phyloP scores from a whole-genome alignment of 2,113 vertebrate genomes.

The Tiliqua scincoides region DNA sequence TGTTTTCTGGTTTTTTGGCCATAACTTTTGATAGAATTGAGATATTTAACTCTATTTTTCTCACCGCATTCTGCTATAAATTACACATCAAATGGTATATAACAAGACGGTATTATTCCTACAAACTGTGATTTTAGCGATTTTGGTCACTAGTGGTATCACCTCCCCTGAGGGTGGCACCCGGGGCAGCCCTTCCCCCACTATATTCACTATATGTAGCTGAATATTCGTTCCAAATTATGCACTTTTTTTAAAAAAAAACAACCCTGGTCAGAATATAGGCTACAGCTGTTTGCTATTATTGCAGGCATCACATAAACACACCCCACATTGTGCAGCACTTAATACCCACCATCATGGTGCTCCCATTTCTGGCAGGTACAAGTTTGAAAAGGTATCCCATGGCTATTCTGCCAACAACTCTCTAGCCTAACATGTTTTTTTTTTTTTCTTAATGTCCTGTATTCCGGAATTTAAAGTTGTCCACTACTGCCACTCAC shows the following conservation, averaged over 20 bases:
- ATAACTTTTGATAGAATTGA: too few species aligned
- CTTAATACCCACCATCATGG: neutral
- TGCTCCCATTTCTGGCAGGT: conserved; percentile 42
- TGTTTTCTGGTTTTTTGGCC: too few species aligned
- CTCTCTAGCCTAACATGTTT: conserved; percentile 41
- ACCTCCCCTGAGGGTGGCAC: too few species aligned
- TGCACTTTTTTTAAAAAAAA: neutral
- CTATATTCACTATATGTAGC: too few species aligned
- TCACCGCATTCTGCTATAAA: too few species aligned
- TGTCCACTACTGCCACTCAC: conserved; percentile 48
- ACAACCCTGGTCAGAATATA: neutral
- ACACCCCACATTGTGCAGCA: neutral
- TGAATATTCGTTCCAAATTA: conserved; percentile 1
- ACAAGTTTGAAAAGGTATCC: conserved; percentile 46
- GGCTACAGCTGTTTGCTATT: conserved; percentile 1
- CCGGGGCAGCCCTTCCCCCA: too few species aligned
- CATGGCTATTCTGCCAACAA: conserved; percentile 51
- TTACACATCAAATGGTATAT: too few species aligned
- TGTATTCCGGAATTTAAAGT: conserved; percentile 41
- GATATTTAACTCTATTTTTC: too few species aligned
- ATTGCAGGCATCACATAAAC: conserved; percentile 34
- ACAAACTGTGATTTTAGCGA: too few species aligned
- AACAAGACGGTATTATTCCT: too few species aligned
- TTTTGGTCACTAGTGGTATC: too few species aligned
- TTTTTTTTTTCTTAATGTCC: conserved; percentile 51